Conservation (phyloP, 2,113 vertebrate genomes). For the Serinus canaria region DNA sequence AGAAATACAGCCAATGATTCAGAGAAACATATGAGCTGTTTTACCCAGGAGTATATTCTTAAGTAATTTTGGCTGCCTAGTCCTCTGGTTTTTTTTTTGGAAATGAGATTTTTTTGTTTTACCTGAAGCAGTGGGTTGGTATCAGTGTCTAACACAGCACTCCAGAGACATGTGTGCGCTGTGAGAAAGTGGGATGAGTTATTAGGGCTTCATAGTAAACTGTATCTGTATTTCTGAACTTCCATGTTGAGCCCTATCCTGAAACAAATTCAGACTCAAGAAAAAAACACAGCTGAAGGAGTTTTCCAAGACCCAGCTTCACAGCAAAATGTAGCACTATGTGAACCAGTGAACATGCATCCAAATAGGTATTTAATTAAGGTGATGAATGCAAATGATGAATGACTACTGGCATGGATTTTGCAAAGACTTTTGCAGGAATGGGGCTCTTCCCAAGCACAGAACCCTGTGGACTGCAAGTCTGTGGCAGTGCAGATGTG, state of each 20-base stretch:
- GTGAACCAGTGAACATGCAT: background rate
- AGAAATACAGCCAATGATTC: background rate
- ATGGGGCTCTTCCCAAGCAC: background rate
- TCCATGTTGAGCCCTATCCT: background rate
- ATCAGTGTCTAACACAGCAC: background rate
- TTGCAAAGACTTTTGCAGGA: background rate
- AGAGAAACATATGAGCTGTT: background rate
- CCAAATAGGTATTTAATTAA: background rate
- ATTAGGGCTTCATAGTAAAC: background rate
- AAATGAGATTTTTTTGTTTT: slow-evolving; percentile 32
- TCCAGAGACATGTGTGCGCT: background rate
- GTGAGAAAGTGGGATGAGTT: slow-evolving; percentile 12
- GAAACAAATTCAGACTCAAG: background rate
- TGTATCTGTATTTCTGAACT: background rate
- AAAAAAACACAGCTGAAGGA: background rate
- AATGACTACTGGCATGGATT: background rate
- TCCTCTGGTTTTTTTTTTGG: background rate
- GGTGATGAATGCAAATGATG: background rate
- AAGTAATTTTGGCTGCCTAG: slow-evolving; percentile 10
- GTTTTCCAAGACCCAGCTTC: background rate
- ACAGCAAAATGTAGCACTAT: background rate
- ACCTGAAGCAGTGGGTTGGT: slow-evolving; percentile 1
- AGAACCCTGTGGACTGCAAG: background rate
- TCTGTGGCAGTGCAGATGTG: background rate
- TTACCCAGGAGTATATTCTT: background rate